Evolutionary conservation across 2,113 vertebrate genomes (phyloP).

Genomic region (Meles meles): DNA sequence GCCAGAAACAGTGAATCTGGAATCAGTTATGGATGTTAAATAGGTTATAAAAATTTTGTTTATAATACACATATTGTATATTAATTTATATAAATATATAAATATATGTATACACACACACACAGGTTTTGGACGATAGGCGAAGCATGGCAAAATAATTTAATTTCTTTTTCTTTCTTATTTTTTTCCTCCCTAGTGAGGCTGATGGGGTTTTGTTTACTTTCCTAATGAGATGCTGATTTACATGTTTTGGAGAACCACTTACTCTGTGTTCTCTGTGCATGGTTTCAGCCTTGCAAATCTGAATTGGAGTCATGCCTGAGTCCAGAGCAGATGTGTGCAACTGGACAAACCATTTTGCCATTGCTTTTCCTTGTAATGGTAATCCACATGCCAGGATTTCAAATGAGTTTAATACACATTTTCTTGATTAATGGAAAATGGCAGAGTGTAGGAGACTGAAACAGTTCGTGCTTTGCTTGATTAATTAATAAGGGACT

Average conservation of each 20-base stretch:
- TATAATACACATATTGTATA: not conserved
- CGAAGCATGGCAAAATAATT: not conserved
- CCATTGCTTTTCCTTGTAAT: slow-evolving; percentile 75
- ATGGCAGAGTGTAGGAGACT: slow-evolving; percentile 83
- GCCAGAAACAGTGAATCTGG: not conserved
- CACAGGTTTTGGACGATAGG: not conserved
- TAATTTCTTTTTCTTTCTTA: not conserved
- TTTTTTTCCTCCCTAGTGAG: not conserved
- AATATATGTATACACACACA: too few species aligned
- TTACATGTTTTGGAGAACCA: slow-evolving; percentile 61
- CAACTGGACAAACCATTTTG: slow-evolving; percentile 71
- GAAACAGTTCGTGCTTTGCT: slow-evolving; percentile 85
- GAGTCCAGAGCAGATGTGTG: slow-evolving; percentile 65
- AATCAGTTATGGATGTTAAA: not conserved
- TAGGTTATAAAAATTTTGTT: not conserved
- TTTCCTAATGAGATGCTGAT: slow-evolving; percentile 54
- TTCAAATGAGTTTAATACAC: slow-evolving; percentile 83
- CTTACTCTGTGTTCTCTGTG: slow-evolving; percentile 66
- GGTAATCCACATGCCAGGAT: slow-evolving; percentile 75
- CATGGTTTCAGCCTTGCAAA: slow-evolving; percentile 65
- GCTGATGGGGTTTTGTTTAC: slow-evolving; percentile 51
- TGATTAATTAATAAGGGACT: slow-evolving; percentile 89
- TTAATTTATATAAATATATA: not conserved
- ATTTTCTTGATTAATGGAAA: slow-evolving; percentile 85
- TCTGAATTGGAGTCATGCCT: slow-evolving; percentile 60